Evolutionary conservation across 2,888 invertebrate species (phyloP), one percentile per base, ranked within the genome.

Genomic region (Neoascia interrupta): DNA sequence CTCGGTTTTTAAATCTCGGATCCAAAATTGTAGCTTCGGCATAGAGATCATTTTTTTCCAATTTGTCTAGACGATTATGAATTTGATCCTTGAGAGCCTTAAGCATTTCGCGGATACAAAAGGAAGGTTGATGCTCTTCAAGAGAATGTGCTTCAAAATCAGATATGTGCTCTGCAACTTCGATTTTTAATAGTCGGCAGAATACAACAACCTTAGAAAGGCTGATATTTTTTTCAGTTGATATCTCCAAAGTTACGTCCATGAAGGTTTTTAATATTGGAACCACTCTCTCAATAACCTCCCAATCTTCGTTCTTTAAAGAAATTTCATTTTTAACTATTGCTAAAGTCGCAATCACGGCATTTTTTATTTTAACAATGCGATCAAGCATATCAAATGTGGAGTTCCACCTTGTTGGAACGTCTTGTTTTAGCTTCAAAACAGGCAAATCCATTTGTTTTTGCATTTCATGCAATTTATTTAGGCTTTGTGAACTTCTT

Each of bases 371-470:
- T 31, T 56, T 28, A 1, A 69, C 15, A 34, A 69, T 45, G 8
- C 54, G 15, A 26, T 60, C 39, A 0, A 75, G 18, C 66, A 72
- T 68, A 18, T 63, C 68, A 26, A 34, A 66, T 2, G 76, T 73
- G 4, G 68, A 70, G 6, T 80, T 73, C 80, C 74, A 75, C n/a
- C 53, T 23, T 3, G 60, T 69, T 16, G 28, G 37, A 10, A 68
- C 73, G 16, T 63, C 58, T 39, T 79, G 64, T 13, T 73, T 76
- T 8, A 81, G 28, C 37, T 76, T 75, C 5, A 75, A 8, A 3
- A 26, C 19, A 1, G 69, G 39, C 21, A 73, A 6, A 28, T 61
- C 34, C 64, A 76, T 60, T 56, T 76, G 60, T 3, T 34, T 74
- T 45, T 80, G 79, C 26, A 45, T 56, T 39, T 75, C 68, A 0